A percentile compares a stretch with the other conserved stretches of the same genome.
These are phyloP conservation scores for Polydrusus cervinus DNA, from an alignment of 2,888 invertebrate genomes.

Conservation along the genomic window DNA sequence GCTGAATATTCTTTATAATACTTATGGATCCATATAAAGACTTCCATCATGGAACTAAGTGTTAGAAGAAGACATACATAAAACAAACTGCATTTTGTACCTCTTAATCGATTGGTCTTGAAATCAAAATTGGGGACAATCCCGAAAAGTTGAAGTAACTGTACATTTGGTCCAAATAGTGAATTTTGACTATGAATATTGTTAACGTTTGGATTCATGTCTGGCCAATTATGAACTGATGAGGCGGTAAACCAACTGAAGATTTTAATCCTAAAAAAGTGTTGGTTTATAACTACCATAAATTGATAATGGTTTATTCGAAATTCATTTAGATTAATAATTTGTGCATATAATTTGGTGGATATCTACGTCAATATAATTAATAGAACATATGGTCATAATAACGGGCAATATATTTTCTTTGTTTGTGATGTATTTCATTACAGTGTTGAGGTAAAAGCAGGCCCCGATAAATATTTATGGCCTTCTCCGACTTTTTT, in stretches of 20 bases:
- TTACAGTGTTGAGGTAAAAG: neutral
- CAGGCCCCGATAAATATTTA: too few relatives aligned
- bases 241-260: neutral
- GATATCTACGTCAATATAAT: neutral
- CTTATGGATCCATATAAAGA: constrained; percentile 50
- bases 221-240: neutral
- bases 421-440: neutral
- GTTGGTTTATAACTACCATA: neutral
- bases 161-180: constrained; percentile 44
- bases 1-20: constrained; percentile 49
- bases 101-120: constrained; percentile 34
- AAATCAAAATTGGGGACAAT: constrained; percentile 49
- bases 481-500: too few relatives aligned
- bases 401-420: neutral
- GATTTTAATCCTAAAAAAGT: neutral
- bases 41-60: constrained; percentile 36
- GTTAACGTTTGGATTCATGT: neutral
- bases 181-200: neutral
- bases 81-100: constrained; percentile 26
- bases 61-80: constrained; percentile 33
- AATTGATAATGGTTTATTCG: neutral
- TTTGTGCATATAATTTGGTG: neutral
- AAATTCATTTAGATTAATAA: neutral
- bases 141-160: constrained; percentile 44
- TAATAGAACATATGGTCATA: constrained; percentile 1